Base-by-base conservation (phyloP, 2,113 vertebrate species). In the Xenus cinereus region DNA sequence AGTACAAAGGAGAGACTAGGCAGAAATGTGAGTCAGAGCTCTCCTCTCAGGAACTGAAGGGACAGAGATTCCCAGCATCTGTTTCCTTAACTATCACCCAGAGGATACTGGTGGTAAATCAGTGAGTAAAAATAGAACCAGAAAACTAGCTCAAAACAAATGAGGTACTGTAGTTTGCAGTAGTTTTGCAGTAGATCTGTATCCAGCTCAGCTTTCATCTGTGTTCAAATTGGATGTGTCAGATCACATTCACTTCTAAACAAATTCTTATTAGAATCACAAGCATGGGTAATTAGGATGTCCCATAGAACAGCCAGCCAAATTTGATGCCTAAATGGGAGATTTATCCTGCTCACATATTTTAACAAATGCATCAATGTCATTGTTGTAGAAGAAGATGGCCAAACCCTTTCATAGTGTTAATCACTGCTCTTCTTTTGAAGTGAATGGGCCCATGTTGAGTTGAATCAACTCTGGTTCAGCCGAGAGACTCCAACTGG, bases 11-110 rank as follows among this genome's bases (percentile, higher is more conserved):
- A 93, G 86, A 96, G 96, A 95, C 98, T 98, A 97, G 98, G 97
- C 97, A 97, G 88, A 94, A 97, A 97, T 93, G 95, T 98, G 98
- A 98, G 98, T 98, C 98, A 98, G 97, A 98, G 95, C 96, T 96
- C 98, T 98, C 98, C 98, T 98, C 98, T 96, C 98, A 99, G 99
- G 99, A 99, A 99, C 99, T 97, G 97, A 97, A 98, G 93, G 97
- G 98, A 98, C 98, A 98, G 99, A 98, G 98, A 99, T 98, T 99
- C 99, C 98, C 97, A 98, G 97, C 99, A 99, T 99, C 99, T 99
- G 99, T 99, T 99, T 99, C 99, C 99, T 99, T 98, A 97, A 98
- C 98, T 98, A 98, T 99, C 98, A 98, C 97, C 98, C 98, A 97
- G 98, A 99, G 99, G 98, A 99, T 99, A 98, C 98, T 96, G 98